These are phyloP conservation scores for Drosophila lacteicornis DNA, from an alignment of 1,140 invertebrate genomes.

Conservation along the genomic window DNA sequence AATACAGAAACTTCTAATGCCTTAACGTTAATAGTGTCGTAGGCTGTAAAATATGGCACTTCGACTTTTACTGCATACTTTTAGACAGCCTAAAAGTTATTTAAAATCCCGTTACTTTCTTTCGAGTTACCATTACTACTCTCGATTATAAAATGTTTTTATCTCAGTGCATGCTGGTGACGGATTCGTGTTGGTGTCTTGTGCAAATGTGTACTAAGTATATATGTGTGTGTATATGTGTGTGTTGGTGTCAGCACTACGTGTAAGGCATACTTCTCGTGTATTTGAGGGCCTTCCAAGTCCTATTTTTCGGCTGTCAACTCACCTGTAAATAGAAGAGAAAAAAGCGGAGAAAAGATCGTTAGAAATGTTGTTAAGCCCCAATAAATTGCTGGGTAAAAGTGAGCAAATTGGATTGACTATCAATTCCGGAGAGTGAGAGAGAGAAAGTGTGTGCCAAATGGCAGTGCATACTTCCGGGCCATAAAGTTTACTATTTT, in stretches of 20 bases:
- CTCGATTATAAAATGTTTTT: constrained; percentile 1
- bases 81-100: not conserved
- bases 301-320: constrained; percentile 40
- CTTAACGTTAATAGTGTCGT: too few relatives aligned
- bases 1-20: too few relatives aligned
- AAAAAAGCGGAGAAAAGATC: constrained; percentile 17
- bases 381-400: constrained; percentile 18
- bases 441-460: constrained; percentile 6
- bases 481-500: constrained; percentile 25
- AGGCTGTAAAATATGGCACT: too few relatives aligned
- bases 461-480: constrained; percentile 36
- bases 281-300: constrained; percentile 30
- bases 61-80: not conserved
- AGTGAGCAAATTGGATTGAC: constrained; percentile 33
- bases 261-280: constrained; percentile 55
- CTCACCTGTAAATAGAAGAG: constrained; percentile 67
- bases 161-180: constrained; percentile 17
- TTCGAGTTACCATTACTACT: too few relatives aligned
- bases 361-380: constrained; percentile 51
- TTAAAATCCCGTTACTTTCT: too few relatives aligned
- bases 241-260: constrained; percentile 49
- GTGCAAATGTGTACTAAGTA: constrained; percentile 2
- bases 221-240: not conserved
- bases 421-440: not conserved
- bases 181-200: constrained; percentile 14